These are phyloP conservation scores for Coreoperca whiteheadi DNA, from an alignment of 2,113 vertebrate genomes.

Conservation along the genomic window DNA sequence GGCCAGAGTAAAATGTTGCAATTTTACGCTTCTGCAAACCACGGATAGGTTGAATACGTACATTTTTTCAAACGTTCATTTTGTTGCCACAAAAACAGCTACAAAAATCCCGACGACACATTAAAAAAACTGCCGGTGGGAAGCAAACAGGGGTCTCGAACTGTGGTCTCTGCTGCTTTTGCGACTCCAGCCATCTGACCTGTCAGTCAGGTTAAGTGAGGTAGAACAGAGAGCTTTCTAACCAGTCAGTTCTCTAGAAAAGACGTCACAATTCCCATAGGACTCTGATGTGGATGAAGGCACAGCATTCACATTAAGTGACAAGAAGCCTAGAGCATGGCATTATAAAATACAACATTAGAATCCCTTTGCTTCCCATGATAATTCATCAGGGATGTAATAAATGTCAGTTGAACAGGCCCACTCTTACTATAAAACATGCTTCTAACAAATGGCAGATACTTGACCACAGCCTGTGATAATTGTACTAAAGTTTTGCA, in stretches of 20 bases:
- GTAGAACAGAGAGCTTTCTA: neutral
- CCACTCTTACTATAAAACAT: conserved; percentile 49
- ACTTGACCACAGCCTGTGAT: conserved; percentile 33
- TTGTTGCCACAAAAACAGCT: too few species aligned
- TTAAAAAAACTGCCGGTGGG: too few species aligned
- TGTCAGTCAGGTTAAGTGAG: neutral
- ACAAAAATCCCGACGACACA: too few species aligned
- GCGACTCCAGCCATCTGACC: too few species aligned
- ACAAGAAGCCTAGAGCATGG: conserved; percentile 30
- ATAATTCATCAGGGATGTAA: conserved; percentile 62
- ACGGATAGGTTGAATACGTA: too few species aligned
- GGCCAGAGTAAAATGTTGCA: too few species aligned
- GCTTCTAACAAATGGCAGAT: conserved; percentile 48
- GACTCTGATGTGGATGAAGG: conserved; percentile 19
- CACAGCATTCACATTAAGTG: conserved; percentile 23
- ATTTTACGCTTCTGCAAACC: too few species aligned
- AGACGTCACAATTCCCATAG: neutral
- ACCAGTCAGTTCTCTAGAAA: neutral
- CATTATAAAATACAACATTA: conserved; percentile 23
- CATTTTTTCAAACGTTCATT: too few species aligned
- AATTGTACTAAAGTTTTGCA: neutral
- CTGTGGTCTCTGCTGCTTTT: too few species aligned
- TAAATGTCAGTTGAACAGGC: conserved; percentile 62
- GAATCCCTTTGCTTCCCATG: conserved; percentile 50
- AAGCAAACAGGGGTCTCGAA: too few species aligned